Base-by-base conservation (phyloP, 2,888 invertebrate species). In the Tromatobia lineatoria region DNA sequence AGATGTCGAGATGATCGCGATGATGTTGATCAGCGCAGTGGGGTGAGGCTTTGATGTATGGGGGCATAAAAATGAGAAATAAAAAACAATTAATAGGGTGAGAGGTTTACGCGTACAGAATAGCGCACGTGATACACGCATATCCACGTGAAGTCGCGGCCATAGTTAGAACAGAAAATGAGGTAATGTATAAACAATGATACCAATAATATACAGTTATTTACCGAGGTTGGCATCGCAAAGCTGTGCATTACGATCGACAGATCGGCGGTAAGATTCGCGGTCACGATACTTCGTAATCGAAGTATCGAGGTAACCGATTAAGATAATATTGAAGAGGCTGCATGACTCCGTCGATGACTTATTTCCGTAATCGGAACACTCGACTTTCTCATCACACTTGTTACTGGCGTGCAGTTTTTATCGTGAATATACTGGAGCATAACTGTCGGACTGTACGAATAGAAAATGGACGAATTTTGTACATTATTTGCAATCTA, bases 61-160 rank as follows among this genome's bases (percentile, higher is more conserved):
- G 71, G 15, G 23, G 42, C 6, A 42, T n/a, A 34, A 29, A 69
- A 50, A 50, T 50, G 18, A 15, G 13, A 3, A 42, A 42, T 20
- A 45, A 45, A 66, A 25, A 6, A 20, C 2, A 20, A 47, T 15
- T 8, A 50, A 34, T 18, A 52, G 25, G 23, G 59, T 29, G 29
- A 45, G 71, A 45, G n/a, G 29, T 29, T 29, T 25, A 54, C 38
- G 20, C 10, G 23, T 57, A 57, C 25, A 59, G 38, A 38, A 7
- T 25, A 25, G 45, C 34, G 45, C 73, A 73, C 73, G 73, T 73
- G 73, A 73, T 45, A 57, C 42, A 25, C 15, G 4, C 25, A 11
- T 42, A 42, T 25, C 38, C 20, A 34, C 54, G 54, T 54, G 70
- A 20, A 13, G 38, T 2, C 34, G 47, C 45, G 11, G 20, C 23